Evolutionary conservation across 53 echinoderm and acorn worm species (phyloP).

Genomic region (Crossaster papposus): DNA sequence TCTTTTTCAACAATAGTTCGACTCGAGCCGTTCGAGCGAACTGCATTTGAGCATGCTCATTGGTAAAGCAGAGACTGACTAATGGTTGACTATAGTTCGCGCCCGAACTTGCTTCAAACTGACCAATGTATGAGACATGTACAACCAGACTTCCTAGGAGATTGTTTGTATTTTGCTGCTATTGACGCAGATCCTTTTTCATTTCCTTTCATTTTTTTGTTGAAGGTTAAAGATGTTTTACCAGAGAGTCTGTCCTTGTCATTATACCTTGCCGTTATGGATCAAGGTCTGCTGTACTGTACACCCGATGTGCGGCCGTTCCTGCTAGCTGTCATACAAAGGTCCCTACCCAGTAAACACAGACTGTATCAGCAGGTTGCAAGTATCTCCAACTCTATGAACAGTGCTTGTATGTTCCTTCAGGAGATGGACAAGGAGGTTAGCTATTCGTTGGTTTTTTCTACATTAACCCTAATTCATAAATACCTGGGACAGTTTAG

Average conservation of each 20-base stretch:
- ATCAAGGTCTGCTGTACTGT: conserved; percentile 52
- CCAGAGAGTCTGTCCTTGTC: conserved; percentile 67
- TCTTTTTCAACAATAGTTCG: too few species aligned
- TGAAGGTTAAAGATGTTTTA: conserved; percentile 57
- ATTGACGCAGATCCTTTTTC: background rate
- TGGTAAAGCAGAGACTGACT: too few species aligned
- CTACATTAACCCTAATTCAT: background rate
- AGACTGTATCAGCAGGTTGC: conserved; percentile 44
- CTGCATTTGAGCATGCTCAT: too few species aligned
- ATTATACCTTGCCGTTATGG: conserved; percentile 59
- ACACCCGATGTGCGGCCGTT: conserved; percentile 30
- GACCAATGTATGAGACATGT: too few species aligned
- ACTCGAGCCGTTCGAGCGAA: too few species aligned
- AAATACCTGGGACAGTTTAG: too few species aligned
- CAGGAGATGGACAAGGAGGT: conserved; percentile 44
- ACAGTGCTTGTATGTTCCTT: conserved; percentile 59
- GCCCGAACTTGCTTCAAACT: background rate
- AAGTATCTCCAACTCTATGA: conserved; percentile 48
- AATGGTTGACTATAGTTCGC: background rate
- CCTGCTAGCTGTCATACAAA: conserved; percentile 56
- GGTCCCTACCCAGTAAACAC: conserved; percentile 37
- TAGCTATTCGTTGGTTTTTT: background rate
- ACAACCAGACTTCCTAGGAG: too few species aligned
- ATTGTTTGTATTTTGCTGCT: background rate
- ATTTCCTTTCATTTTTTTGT: background rate